phyloP scores from a whole-genome alignment of 2,797 vertebrate species.

The Darevskia mixta region DNA sequence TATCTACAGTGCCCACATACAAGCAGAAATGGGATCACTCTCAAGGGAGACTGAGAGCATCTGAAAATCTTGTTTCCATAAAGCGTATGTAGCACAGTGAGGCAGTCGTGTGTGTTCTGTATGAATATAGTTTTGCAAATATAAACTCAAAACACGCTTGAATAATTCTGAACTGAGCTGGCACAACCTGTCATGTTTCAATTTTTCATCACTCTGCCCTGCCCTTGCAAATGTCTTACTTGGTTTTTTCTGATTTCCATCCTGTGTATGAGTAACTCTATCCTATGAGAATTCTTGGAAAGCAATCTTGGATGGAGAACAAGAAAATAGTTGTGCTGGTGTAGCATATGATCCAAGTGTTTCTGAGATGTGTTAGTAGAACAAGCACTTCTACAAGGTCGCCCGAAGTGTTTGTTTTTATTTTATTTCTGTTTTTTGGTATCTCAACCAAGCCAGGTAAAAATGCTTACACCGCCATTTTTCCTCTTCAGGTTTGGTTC shows the following conservation, averaged over 20 bases:
- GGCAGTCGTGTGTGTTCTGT: slow-evolving; percentile 14
- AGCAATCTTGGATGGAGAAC: slow-evolving; percentile 61
- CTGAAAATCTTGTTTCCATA: background rate
- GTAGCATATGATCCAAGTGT: slow-evolving; percentile 54
- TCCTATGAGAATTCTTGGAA: slow-evolving; percentile 55
- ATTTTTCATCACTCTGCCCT: slow-evolving; percentile 62
- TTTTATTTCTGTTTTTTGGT: slow-evolving; percentile 32
- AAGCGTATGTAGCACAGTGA: fast-evolving
- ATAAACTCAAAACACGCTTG: slow-evolving; percentile 36
- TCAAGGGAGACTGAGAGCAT: slow-evolving; percentile 12
- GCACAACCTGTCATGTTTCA: slow-evolving; percentile 43
- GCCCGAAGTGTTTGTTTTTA: slow-evolving; percentile 50
- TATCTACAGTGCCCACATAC: background rate
- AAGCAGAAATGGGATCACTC: background rate
- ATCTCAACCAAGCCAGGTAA: slow-evolving; percentile 40
- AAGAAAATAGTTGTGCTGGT: slow-evolving; percentile 53
- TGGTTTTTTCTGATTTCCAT: slow-evolving; percentile 57
- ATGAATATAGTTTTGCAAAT: background rate
- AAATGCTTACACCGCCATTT: slow-evolving; percentile 32
- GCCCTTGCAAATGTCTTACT: slow-evolving; percentile 58
- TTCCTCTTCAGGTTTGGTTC: background rate
- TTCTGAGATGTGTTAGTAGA: slow-evolving; percentile 49
- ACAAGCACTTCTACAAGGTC: slow-evolving; percentile 55
- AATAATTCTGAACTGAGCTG: slow-evolving; percentile 56
- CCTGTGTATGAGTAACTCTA: slow-evolving; percentile 56